Conservation (phyloP, 2,888 invertebrate species). For the Agelastica alni region DNA sequence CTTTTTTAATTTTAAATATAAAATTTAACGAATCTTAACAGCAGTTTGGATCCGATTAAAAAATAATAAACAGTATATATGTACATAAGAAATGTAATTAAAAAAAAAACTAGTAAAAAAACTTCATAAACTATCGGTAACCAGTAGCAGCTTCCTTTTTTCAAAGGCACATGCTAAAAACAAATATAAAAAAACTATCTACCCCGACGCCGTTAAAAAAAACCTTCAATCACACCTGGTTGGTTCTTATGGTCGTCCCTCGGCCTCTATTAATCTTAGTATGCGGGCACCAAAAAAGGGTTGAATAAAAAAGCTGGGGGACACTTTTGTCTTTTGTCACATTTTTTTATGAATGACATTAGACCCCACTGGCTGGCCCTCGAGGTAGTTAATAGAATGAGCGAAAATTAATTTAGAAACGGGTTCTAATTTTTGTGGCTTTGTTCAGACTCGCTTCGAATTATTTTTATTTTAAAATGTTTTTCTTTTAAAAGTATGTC, state of each 20-base stretch:
- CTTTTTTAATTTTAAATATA: too few species aligned
- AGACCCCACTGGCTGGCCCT: constrained; percentile 4
- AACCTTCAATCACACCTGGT: constrained; percentile 54
- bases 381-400: constrained; percentile 5
- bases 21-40: too few species aligned
- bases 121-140: too few species aligned
- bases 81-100: too few species aligned
- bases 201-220: constrained; percentile 37
- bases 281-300: constrained; percentile 51
- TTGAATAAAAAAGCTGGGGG: constrained; percentile 34
- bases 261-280: constrained; percentile 49
- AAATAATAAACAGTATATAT: too few species aligned
- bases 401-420: constrained; percentile 6
- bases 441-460: too few species aligned
- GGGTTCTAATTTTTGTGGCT: too few species aligned
- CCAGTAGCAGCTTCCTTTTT: constrained; percentile 12
- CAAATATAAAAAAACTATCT: constrained; percentile 17
- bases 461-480: too few species aligned
- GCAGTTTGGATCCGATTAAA: too few species aligned
- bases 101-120: too few species aligned
- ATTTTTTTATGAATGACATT: constrained; percentile 40
- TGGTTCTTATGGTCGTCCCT: constrained; percentile 31
- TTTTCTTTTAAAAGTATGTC: too few species aligned
- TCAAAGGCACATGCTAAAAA: constrained; percentile 22
- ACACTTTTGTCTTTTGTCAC: constrained; percentile 45